Conservation (phyloP, 2,113 vertebrate species). For the Pontoporia blainvillei region DNA sequence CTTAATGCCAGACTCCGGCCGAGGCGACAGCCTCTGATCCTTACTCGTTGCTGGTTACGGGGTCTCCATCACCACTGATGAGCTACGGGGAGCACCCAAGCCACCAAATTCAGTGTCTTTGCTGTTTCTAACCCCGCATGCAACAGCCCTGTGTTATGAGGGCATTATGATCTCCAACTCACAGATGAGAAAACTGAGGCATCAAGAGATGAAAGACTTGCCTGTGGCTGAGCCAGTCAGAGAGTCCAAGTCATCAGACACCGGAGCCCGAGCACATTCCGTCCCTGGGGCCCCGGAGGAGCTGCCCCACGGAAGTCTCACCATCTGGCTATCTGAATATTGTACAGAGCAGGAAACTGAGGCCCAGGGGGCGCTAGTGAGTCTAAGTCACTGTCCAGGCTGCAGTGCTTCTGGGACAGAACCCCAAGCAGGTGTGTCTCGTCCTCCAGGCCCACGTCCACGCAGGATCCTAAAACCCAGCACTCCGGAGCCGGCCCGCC, state of each 20-base stretch:
- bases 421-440: neutral
- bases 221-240: neutral
- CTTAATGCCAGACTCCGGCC: neutral
- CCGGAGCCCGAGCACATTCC: rapidly evolving
- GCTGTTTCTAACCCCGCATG: neutral
- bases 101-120: neutral
- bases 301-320: neutral
- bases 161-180: rapidly evolving
- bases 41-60: rapidly evolving
- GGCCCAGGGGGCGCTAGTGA: neutral
- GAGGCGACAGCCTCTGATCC: rapidly evolving
- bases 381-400: neutral
- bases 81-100: neutral
- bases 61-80: rapidly evolving
- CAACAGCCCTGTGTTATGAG: neutral
- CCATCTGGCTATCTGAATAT: neutral
- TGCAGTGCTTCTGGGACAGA: neutral
- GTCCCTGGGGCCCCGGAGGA: rapidly evolving
- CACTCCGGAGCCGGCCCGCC: rapidly evolving
- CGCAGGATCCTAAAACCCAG: neutral
- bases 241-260: rapidly evolving
- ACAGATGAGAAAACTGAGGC: neutral
- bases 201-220: rapidly evolving
- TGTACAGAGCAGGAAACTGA: neutral
- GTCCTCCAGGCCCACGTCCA: rapidly evolving